These are phyloP conservation scores for Drosophila mulleri DNA, from an alignment of 2,888 invertebrate species.

Conservation along the genomic window DNA sequence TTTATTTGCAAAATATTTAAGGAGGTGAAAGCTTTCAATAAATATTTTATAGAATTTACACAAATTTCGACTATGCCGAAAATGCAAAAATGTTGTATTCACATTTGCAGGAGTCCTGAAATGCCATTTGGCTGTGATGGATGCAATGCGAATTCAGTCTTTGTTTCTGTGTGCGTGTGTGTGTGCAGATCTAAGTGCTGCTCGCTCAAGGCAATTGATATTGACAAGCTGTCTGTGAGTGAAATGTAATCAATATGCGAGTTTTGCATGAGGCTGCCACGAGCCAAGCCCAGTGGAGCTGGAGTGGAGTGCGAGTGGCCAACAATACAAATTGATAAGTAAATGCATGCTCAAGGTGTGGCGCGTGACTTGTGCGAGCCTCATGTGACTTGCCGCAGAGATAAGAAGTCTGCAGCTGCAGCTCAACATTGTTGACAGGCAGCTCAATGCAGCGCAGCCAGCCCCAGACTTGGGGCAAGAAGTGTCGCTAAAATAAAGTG, in stretches of 20 bases:
- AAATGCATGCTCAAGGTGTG: conserved; percentile 35
- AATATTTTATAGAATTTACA: background rate
- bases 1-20: no score
- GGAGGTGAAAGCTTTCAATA: no score
- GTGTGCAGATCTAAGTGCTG: conserved; percentile 18
- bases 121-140: conserved; percentile 12
- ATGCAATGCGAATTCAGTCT: background rate
- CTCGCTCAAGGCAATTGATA: conserved; percentile 40
- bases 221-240: conserved; percentile 65
- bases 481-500: conserved; percentile 28
- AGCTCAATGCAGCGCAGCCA: conserved; percentile 44
- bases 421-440: conserved; percentile 47
- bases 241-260: conserved; percentile 70
- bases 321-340: conserved; percentile 51
- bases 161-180: background rate
- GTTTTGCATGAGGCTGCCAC: conserved; percentile 28
- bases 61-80: background rate
- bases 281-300: background rate
- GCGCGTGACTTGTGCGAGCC: conserved; percentile 2
- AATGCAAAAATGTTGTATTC: conserved; percentile 25
- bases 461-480: conserved; percentile 6
- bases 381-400: background rate
- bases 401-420: conserved; percentile 15
- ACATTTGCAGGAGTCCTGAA: conserved; percentile 33
- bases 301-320: conserved; percentile 35